These are phyloP conservation scores for Andrena trimmerana DNA, from an alignment of 2,888 invertebrate species.

Conservation along the genomic window DNA sequence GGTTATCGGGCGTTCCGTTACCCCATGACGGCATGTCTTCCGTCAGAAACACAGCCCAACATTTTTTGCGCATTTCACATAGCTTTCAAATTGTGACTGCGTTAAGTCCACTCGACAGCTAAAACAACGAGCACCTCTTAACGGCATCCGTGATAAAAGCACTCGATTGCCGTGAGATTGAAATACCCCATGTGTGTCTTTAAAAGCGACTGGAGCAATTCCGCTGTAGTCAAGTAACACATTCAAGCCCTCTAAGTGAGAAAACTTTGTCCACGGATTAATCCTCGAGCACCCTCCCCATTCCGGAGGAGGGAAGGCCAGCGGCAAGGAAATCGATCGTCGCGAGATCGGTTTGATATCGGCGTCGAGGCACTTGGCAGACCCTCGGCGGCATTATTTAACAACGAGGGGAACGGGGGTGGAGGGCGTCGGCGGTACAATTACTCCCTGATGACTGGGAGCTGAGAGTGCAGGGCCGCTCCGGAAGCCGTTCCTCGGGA, in stretches of 20 bases:
- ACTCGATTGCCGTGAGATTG: too few species aligned
- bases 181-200: too few species aligned
- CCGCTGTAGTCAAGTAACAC: not conserved
- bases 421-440: conserved; percentile 45
- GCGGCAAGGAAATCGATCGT: conserved; percentile 33
- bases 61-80: not conserved
- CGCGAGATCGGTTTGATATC: conserved; percentile 15
- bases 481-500: conserved; percentile 40
- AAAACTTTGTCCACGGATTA: conserved; percentile 56
- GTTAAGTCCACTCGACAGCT: too few species aligned
- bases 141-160: too few species aligned
- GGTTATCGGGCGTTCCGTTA: conserved; percentile 20
- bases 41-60: not conserved
- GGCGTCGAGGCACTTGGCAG: conserved; percentile 11
- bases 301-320: not conserved
- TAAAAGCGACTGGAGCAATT: not conserved
- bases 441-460: conserved; percentile 63
- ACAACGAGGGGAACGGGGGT: conserved; percentile 18
- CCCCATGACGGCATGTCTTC: not conserved
- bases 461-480: conserved; percentile 49
- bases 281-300: conserved; percentile 36
- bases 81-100: too few species aligned
- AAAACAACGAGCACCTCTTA: too few species aligned
- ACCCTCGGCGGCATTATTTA: conserved; percentile 53
- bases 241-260: conserved; percentile 20